Percentiles rank a stretch among this genome's conserved stretches.
Conservation (phyloP, 2,888 invertebrate species). For the Temnothorax ravouxi region DNA sequence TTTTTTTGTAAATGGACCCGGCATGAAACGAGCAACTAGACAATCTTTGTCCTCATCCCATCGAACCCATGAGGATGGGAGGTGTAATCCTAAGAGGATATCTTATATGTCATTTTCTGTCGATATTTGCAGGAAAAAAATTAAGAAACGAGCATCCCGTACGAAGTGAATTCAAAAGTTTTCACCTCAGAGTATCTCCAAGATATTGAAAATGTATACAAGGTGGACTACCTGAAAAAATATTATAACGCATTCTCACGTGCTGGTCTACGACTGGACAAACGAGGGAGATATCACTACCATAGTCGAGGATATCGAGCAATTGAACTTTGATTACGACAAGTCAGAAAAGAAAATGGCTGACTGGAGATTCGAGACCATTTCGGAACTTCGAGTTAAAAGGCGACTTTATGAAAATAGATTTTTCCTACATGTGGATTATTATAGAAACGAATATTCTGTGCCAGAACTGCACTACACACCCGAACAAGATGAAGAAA, state of each 20-base stretch:
- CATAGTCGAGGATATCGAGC: constrained; percentile 96
- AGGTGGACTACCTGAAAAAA: constrained; percentile 93
- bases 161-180: constrained; percentile 92
- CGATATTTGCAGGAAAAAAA: constrained; percentile 88
- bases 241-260: constrained; percentile 90
- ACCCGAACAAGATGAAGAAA: constrained; percentile 14
- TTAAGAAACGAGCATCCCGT: constrained; percentile 90
- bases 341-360: constrained; percentile 89
- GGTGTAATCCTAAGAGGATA: no score
- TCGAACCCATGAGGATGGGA: no score
- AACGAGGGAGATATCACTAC: constrained; percentile 93
- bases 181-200: constrained; percentile 89
- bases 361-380: constrained; percentile 91
- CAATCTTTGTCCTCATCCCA: no score
- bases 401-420: neutral
- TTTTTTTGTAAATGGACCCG: no score
- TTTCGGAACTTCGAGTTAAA: constrained; percentile 89
- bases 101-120: neutral
- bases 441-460: neutral
- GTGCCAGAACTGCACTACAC: constrained; percentile 30
- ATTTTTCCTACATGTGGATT: constrained; percentile 67
- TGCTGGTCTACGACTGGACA: constrained; percentile 96
- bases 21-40: no score
- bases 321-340: constrained; percentile 90
- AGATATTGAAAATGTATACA: constrained; percentile 92